Evolutionary conservation across 2,113 vertebrate species (phyloP).

Genomic region (Sitta europaea): DNA sequence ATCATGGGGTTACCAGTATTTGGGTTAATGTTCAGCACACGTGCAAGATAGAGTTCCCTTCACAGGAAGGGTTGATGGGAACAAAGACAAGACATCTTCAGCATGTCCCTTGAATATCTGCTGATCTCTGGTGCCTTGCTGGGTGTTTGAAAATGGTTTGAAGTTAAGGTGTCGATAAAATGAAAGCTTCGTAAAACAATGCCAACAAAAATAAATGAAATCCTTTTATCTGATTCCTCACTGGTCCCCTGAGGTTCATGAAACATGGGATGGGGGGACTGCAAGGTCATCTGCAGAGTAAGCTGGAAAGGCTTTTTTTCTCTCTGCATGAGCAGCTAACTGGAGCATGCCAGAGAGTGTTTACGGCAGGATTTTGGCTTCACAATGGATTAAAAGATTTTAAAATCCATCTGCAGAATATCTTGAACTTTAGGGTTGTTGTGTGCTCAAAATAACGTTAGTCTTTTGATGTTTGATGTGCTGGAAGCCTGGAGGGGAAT

Average conservation of each 20-base stretch:
- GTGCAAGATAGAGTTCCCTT: neutral
- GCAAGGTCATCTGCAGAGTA: conserved; percentile 47
- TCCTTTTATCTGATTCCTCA: neutral
- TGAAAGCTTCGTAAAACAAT: conserved; percentile 32
- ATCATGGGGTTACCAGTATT: neutral
- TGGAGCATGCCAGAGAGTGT: conserved; percentile 16
- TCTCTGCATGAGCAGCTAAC: conserved; percentile 20
- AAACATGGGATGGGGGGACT: neutral
- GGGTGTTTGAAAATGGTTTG: neutral
- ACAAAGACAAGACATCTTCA: neutral
- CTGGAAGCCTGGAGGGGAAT: neutral
- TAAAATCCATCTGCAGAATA: conserved; percentile 3
- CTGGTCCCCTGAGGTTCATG: neutral
- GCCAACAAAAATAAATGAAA: neutral
- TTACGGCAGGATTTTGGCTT: neutral
- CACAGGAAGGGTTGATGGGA: neutral
- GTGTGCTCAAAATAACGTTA: neutral
- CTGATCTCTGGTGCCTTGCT: neutral
- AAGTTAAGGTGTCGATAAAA: conserved; percentile 2
- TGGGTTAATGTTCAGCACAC: neutral
- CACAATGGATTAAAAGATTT: conserved; percentile 34
- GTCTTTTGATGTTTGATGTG: conserved; percentile 3
- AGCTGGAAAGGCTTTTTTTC: neutral
- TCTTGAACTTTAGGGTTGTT: neutral
- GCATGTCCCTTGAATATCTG: neutral